Conservation (phyloP, 1,140 invertebrate species). For the Lordiphosa clarofinis region DNA sequence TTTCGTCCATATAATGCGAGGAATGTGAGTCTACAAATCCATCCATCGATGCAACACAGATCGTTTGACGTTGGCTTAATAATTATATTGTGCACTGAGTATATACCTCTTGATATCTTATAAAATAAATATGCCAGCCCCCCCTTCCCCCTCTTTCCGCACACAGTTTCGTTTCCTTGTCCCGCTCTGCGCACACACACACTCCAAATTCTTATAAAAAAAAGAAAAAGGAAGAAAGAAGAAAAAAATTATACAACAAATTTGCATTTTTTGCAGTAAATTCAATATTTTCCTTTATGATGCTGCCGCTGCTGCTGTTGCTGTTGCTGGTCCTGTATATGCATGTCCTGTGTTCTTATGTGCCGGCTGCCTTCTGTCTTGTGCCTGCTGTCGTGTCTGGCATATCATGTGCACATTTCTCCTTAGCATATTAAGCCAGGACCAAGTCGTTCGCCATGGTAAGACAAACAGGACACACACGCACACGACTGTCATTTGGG, state of each 20-base stretch:
- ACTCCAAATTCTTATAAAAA: too few species aligned
- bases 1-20: too few species aligned
- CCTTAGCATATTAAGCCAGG: constrained; percentile 47
- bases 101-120: too few species aligned
- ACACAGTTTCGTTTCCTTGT: too few species aligned
- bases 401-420: constrained; percentile 41
- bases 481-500: constrained; percentile 65
- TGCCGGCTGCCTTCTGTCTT: neutral
- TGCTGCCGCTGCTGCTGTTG: constrained; percentile 25
- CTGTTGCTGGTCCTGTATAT: constrained; percentile 1
- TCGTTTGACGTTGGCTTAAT: too few species aligned
- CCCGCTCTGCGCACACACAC: too few species aligned
- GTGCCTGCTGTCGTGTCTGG: constrained; percentile 5
- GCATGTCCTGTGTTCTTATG: neutral
- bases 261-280: constrained; percentile 74
- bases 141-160: too few species aligned
- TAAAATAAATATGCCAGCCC: too few species aligned
- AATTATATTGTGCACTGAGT: too few species aligned
- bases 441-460: constrained; percentile 24
- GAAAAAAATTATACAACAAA: constrained; percentile 23
- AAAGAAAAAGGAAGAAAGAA: too few species aligned
- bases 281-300: constrained; percentile 76
- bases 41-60: too few species aligned
- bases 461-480: constrained; percentile 47
- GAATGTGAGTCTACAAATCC: too few species aligned